phyloP scores from a whole-genome alignment of 53 echinoderm and acorn worm genomes.

The Zoroaster sp. region DNA sequence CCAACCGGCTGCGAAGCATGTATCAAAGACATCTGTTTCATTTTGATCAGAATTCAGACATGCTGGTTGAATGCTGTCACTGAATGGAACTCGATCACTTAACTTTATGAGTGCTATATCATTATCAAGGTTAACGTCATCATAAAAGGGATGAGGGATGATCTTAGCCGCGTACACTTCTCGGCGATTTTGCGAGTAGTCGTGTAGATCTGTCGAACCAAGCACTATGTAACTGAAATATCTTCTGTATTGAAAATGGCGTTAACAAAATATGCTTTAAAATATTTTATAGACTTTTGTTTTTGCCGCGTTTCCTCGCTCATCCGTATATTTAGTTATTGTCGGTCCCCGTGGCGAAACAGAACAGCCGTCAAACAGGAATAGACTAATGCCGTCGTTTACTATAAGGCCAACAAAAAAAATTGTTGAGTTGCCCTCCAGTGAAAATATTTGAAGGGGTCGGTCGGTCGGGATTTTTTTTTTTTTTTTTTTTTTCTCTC shows the following conservation, averaged over 20 bases:
- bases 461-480: too few species aligned
- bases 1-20: constrained; percentile 65
- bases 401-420: too few species aligned
- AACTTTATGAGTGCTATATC: constrained; percentile 81
- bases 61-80: constrained; percentile 59
- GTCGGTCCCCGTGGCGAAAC: too few species aligned
- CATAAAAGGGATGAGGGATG: constrained; percentile 66
- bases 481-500: too few species aligned
- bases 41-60: constrained; percentile 62
- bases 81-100: constrained; percentile 38
- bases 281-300: too few species aligned
- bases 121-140: constrained; percentile 12
- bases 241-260: background rate
- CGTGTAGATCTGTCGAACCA: constrained; percentile 55
- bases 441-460: too few species aligned
- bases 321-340: too few species aligned
- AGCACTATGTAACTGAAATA: constrained; percentile 18
- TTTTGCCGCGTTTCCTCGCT: too few species aligned
- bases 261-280: background rate
- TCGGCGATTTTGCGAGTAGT: constrained; percentile 9
- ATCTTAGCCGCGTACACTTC: constrained; percentile 2
- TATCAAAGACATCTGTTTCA: constrained; percentile 50
- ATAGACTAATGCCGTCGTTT: too few species aligned
- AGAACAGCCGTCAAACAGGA: too few species aligned
- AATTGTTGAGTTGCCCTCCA: too few species aligned